A percentile compares a stretch with the other conserved stretches of the same genome.
These are phyloP conservation scores for Pseudopleuronectes americanus DNA, from an alignment of 2,797 vertebrate species.

Conservation along the genomic window DNA sequence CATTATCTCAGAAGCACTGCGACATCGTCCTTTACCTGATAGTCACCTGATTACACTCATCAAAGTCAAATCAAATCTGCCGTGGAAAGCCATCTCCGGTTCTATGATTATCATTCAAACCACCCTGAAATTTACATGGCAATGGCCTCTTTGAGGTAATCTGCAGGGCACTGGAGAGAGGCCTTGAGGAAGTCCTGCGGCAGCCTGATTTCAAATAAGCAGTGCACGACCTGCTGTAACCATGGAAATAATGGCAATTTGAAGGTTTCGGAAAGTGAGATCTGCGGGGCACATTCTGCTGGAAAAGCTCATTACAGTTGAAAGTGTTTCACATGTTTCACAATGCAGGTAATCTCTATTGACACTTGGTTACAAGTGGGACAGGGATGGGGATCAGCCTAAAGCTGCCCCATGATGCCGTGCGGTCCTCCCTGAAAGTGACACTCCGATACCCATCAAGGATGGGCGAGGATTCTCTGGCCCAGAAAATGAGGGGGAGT, in stretches of 20 bases:
- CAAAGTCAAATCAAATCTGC: slow-evolving; percentile 81
- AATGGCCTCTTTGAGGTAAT: slow-evolving; percentile 80
- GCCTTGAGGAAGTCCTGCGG: slow-evolving; percentile 62
- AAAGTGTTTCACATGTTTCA: slow-evolving; percentile 71
- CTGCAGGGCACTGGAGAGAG: slow-evolving; percentile 54
- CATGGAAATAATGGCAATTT: slow-evolving; percentile 79
- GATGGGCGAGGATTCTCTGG: slow-evolving; percentile 37
- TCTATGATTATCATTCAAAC: slow-evolving; percentile 74
- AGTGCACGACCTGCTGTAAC: slow-evolving; percentile 73
- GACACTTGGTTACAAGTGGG: slow-evolving; percentile 59
- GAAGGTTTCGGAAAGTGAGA: slow-evolving; percentile 55
- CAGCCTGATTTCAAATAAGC: slow-evolving; percentile 72
- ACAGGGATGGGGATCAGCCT: slow-evolving; percentile 46
- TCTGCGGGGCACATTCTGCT: slow-evolving; percentile 54
- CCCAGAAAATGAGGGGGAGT: slow-evolving; percentile 48
- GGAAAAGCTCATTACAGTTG: slow-evolving; percentile 75
- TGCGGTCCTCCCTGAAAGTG: slow-evolving; percentile 38
- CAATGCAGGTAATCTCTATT: slow-evolving; percentile 71
- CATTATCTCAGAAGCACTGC: slow-evolving; percentile 72
- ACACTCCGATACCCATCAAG: slow-evolving; percentile 61
- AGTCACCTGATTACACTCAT: slow-evolving; percentile 81
- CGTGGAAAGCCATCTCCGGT: slow-evolving; percentile 72
- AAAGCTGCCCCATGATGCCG: slow-evolving; percentile 43
- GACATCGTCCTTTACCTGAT: slow-evolving; percentile 66
- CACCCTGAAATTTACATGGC: slow-evolving; percentile 81